Evolutionary conservation across 2,113 vertebrate species (phyloP).

Genomic region (Rhinopomastus cyanomelas): DNA sequence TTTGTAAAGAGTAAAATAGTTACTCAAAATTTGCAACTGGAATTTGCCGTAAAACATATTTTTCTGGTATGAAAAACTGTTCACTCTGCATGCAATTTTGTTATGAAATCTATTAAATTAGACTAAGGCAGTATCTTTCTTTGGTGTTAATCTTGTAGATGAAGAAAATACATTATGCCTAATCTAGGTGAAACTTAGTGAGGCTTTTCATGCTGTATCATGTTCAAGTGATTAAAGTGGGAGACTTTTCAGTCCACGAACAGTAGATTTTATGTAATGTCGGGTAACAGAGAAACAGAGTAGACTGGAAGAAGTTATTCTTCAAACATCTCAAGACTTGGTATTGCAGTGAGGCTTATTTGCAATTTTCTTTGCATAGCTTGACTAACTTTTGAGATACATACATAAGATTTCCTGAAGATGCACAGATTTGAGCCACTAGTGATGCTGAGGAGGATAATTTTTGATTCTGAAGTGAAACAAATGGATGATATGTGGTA

Average conservation of each 20-base stretch:
- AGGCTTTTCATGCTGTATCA: neutral
- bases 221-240: neutral
- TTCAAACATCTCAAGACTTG: neutral
- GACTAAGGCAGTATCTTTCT: neutral
- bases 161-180: neutral
- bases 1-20: neutral
- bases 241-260: neutral
- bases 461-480: neutral
- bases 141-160: neutral
- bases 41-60: neutral
- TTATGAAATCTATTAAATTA: neutral
- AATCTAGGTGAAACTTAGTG: neutral
- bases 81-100: neutral
- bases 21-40: neutral
- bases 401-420: neutral
- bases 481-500: neutral
- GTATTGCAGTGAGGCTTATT: neutral
- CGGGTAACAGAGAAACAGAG: neutral
- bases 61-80: neutral
- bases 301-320: neutral
- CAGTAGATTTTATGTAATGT: neutral
- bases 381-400: neutral
- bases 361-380: neutral
- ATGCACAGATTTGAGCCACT: neutral
- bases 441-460: neutral